Percentiles rank a stretch among this genome's conserved stretches.
Conservation (phyloP, 2,797 vertebrate genomes). For the Peromyscus aztecus region DNA sequence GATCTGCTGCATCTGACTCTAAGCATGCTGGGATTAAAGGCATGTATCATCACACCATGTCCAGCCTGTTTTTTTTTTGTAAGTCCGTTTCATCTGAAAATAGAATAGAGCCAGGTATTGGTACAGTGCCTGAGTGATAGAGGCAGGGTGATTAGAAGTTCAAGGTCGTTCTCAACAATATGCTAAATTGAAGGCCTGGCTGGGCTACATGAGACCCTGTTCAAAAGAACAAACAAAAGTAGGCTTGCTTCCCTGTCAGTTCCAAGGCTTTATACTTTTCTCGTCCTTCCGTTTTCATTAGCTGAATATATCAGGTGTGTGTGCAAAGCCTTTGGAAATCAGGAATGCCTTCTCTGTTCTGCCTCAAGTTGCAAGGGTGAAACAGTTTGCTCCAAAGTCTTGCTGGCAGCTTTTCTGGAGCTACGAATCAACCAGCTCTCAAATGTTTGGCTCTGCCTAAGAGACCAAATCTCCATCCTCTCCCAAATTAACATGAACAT, state of each 20-base stretch:
- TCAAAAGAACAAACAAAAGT: neutral
- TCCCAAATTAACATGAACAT: neutral
- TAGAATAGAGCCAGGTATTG: neutral
- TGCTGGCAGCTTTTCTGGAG: slow-evolving; percentile 1
- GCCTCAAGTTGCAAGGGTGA: neutral
- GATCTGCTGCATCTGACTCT: neutral
- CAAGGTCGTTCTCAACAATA: no score
- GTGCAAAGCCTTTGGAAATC: neutral
- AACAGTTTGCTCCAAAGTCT: neutral
- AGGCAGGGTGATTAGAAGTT: neutral
- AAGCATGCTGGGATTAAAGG: neutral
- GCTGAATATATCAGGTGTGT: neutral
- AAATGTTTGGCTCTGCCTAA: slow-evolving; percentile 41
- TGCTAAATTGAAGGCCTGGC: neutral
- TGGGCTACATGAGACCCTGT: neutral
- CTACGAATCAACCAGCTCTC: neutral
- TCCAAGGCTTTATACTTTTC: slow-evolving; percentile 17
- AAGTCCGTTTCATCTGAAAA: slow-evolving; percentile 14
- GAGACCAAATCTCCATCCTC: slow-evolving; percentile 44
- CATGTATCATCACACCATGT: neutral
- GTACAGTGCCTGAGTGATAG: no score
- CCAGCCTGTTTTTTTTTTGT: neutral
- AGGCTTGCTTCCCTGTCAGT: neutral
- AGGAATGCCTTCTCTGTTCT: neutral
- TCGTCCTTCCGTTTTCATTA: neutral